phyloP scores from a whole-genome alignment of 2,888 invertebrate species.

The Parapristionchus giblindavisi region DNA sequence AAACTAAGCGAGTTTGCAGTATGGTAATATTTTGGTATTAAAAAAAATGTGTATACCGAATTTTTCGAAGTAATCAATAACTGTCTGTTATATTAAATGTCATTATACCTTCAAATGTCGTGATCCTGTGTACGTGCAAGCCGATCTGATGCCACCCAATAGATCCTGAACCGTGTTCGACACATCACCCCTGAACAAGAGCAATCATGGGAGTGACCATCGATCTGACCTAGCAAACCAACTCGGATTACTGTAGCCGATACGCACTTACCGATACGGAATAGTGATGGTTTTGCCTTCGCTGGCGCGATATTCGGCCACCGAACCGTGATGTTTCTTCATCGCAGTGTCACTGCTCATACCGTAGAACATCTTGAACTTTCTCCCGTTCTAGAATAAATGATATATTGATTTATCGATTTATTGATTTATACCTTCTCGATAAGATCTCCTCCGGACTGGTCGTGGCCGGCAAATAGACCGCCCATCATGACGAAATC shows the following conservation, averaged over 20 bases:
- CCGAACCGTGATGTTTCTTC: conserved; percentile 80
- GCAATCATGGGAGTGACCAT: neutral
- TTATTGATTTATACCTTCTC: conserved; percentile 69
- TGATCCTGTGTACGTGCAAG: conserved; percentile 92
- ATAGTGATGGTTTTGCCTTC: conserved; percentile 82
- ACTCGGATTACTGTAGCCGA: neutral
- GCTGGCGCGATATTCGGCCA: conserved; percentile 83
- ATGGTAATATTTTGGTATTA: too few relatives aligned
- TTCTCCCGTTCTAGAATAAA: conserved; percentile 65
- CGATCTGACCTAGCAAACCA: neutral
- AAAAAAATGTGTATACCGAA: too few relatives aligned
- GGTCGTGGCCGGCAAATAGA: conserved; percentile 83
- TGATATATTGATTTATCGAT: neutral
- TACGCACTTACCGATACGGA: conserved; percentile 52
- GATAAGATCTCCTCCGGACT: conserved; percentile 85
- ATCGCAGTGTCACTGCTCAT: conserved; percentile 90
- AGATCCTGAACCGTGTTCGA: conserved; percentile 82
- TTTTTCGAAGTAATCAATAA: neutral
- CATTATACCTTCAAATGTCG: conserved; percentile 75
- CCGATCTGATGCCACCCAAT: conserved; percentile 87
- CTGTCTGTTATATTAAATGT: neutral
- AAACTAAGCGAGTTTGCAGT: too few relatives aligned
- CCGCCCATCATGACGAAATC: conserved; percentile 96
- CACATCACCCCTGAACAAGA: conserved; percentile 78
- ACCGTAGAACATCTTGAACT: conserved; percentile 87